Evolutionary conservation across 2,113 vertebrate species (phyloP), one percentile per base, ranked within the genome.

Genomic region (Phylloscopus trochilus): DNA sequence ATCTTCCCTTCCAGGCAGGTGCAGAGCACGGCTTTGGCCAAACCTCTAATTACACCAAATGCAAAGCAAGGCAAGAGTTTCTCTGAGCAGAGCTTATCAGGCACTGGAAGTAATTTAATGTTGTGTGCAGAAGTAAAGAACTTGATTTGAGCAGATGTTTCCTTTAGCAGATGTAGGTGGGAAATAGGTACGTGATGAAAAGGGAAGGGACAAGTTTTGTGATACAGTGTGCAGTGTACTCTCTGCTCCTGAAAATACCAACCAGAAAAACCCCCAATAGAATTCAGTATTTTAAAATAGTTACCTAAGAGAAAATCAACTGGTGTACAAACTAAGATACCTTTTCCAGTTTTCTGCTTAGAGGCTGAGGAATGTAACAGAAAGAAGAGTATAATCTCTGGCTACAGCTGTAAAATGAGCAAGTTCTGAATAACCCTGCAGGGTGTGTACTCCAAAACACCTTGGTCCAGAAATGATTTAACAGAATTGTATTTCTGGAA

Each of bases 141-240:
- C 15, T 47, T 60, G n/a, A 68, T 73, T 64, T 37, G 49, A 89
- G 69, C 67, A 69, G 28, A 10, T 28, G 20, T 20, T 77, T 86
- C 12, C 56, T 75, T 24, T 39, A 70, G 68, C 35, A 76, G 47
- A 22, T 1, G 0, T 44, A 37, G 49, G 27, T 77, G 46, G 49
- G 49, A 73, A 28, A 31, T 18, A 60, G 33, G 30, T 68, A 31
- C 1, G 6, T 37, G 51, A 33, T 35, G 44, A 35, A 92, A 82
- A 70, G 31, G 24, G 47, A 88, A 56, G 49, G 22, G 7, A 24
- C 13, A 37, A 9, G 14, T 83, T 72, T 72, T 74, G 67, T 2
- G 3, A 24, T 21, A 7, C 0, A 1, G 11, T 1, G 2, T 74
- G 55, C 11, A 2, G 14, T 0, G 1, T 72, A 30, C 9, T 69